Percentiles rank a stretch among this genome's conserved stretches.
Evolutionary conservation across 2,888 invertebrate genomes (phyloP).

Genomic region (Pterostichus madidus): DNA sequence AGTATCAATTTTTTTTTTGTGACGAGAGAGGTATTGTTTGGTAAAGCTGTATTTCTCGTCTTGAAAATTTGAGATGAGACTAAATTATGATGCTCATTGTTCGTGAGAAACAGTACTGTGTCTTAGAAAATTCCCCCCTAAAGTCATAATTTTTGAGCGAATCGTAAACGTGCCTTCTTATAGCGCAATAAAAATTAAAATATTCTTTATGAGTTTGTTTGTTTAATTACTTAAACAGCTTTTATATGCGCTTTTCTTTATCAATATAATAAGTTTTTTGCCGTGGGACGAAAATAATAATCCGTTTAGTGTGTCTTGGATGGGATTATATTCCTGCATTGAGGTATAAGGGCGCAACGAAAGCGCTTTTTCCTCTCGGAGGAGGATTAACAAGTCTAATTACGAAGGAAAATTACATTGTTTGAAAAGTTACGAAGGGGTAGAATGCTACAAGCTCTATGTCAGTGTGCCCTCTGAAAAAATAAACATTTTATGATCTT

Average conservation of each 20-base stretch:
- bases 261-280: slow-evolving; percentile 70
- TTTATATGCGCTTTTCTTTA: slow-evolving; percentile 70
- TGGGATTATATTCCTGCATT: slow-evolving; percentile 69
- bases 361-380: slow-evolving; percentile 49
- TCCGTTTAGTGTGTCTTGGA: slow-evolving; percentile 69
- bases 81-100: neutral
- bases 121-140: slow-evolving; percentile 21
- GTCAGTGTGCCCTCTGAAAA: slow-evolving; percentile 19
- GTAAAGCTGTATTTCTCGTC: too few species aligned
- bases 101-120: neutral
- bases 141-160: slow-evolving; percentile 63
- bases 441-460: slow-evolving; percentile 19
- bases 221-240: slow-evolving; percentile 71
- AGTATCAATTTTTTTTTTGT: too few species aligned
- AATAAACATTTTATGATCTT: slow-evolving; percentile 53
- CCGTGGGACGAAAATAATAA: slow-evolving; percentile 69
- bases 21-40: too few species aligned
- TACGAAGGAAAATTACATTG: slow-evolving; percentile 63
- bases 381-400: slow-evolving; percentile 65
- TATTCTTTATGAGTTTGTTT: slow-evolving; percentile 70
- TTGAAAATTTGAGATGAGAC: neutral
- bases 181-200: slow-evolving; percentile 68
- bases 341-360: slow-evolving; percentile 11
- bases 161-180: slow-evolving; percentile 69
- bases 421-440: slow-evolving; percentile 64